A percentile compares a stretch with the other conserved stretches of the same genome.
These are phyloP conservation scores for Prunella fulvescens DNA, from an alignment of 2,113 vertebrate genomes.

Conservation along the genomic window DNA sequence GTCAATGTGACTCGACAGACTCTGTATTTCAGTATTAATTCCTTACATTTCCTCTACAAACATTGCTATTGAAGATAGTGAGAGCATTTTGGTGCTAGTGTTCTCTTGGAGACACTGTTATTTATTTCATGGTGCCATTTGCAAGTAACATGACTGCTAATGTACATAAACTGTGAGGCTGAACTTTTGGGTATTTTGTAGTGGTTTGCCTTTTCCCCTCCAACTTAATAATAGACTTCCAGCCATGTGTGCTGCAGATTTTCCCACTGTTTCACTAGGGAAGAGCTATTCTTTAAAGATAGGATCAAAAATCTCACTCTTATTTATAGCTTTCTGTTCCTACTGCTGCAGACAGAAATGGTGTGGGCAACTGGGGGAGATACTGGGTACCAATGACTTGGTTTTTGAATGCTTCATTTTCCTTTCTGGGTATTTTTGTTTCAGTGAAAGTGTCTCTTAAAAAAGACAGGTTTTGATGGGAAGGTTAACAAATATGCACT, in stretches of 20 bases:
- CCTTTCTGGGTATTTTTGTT: not conserved
- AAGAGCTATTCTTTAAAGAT: not conserved
- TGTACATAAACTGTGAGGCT: not conserved
- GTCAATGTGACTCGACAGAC: not conserved
- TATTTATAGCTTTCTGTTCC: not conserved
- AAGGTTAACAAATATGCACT: not conserved
- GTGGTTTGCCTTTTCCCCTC: not conserved
- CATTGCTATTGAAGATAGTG: accelerated
- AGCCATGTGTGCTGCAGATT: not conserved
- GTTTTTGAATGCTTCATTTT: not conserved
- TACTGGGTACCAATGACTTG: not conserved
- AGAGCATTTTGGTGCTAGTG: not conserved
- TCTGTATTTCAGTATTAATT: not conserved
- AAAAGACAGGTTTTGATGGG: not conserved
- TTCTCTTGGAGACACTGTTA: not conserved
- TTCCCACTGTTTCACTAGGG: not conserved
- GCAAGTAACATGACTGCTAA: not conserved
- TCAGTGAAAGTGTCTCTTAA: not conserved
- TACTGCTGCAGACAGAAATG: not conserved
- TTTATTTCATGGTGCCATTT: not conserved
- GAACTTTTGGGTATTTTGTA: not conserved
- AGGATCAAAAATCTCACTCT: not conserved
- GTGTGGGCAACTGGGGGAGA: accelerated
- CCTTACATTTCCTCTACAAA: not conserved
- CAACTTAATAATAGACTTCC: not conserved